Percentiles rank a stretch among this genome's conserved stretches.
phyloP scores from a whole-genome alignment of 2,888 invertebrate genomes.

The Hydraecia micacea region DNA sequence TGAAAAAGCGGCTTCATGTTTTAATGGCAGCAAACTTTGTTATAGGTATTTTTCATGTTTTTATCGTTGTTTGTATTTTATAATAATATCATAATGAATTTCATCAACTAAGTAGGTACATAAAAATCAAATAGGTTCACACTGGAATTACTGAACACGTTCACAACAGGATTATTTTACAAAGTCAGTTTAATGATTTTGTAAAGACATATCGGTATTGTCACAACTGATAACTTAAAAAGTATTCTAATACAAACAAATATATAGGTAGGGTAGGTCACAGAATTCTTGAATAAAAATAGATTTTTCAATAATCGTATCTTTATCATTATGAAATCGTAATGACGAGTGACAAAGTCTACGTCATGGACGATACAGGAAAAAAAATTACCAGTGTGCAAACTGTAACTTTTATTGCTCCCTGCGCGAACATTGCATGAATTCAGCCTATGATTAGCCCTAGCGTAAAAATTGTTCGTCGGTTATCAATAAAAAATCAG shows the following conservation, averaged over 20 bases:
- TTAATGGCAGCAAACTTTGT: not conserved
- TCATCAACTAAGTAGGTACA: not conserved
- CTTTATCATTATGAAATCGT: too few relatives aligned
- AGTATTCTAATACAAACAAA: not conserved
- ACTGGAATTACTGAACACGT: not conserved
- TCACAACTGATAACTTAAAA: not conserved
- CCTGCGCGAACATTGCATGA: too few relatives aligned
- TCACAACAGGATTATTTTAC: slow-evolving; percentile 8
- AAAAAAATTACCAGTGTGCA: too few relatives aligned
- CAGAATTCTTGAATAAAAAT: not conserved
- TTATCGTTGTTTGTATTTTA: slow-evolving; percentile 9
- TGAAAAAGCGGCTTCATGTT: not conserved
- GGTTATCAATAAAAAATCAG: too few relatives aligned
- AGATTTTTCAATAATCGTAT: not conserved
- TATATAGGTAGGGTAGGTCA: not conserved
- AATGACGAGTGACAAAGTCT: not conserved
- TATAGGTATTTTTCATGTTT: not conserved
- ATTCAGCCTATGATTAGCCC: too few relatives aligned
- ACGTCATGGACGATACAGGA: too few relatives aligned
- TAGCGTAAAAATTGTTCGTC: too few relatives aligned
- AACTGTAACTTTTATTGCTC: too few relatives aligned
- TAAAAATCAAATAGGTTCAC: not conserved
- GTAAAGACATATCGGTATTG: not conserved
- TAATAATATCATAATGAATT: not conserved
- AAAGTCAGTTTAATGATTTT: slow-evolving; percentile 9